Conservation (phyloP, 2,797 vertebrate species). For the Gobionotothen gibberifrons region DNA sequence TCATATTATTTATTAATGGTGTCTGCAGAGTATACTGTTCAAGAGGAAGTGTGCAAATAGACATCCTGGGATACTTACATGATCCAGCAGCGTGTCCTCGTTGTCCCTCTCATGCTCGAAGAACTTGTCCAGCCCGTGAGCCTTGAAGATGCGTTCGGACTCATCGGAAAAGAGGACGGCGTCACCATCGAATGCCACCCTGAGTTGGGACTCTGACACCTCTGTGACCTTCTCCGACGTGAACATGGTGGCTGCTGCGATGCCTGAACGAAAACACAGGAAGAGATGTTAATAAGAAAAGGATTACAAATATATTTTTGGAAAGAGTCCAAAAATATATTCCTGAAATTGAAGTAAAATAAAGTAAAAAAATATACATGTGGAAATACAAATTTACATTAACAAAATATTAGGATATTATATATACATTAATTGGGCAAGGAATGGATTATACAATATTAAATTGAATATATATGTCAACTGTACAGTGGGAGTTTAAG, state of each 20-base stretch:
- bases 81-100: slow-evolving; percentile 93
- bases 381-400: no score
- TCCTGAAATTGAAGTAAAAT: no score
- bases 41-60: background rate
- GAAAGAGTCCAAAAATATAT: background rate
- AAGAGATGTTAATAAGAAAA: background rate
- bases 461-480: no score
- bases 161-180: slow-evolving; percentile 98
- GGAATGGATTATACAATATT: no score
- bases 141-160: slow-evolving; percentile 96
- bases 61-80: slow-evolving; percentile 79
- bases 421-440: no score
- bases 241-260: slow-evolving; percentile 97
- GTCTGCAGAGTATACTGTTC: background rate
- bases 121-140: slow-evolving; percentile 95
- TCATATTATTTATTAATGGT: background rate
- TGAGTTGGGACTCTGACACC: slow-evolving; percentile 91
- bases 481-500: no score
- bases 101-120: slow-evolving; percentile 94
- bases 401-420: no score
- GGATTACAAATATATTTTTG: background rate
- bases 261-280: slow-evolving; percentile 81
- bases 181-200: slow-evolving; percentile 95
- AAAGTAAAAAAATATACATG: no score
- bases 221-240: slow-evolving; percentile 88